A percentile compares a stretch with the other conserved stretches of the same genome.
Evolutionary conservation across 2,113 vertebrate genomes (phyloP).

Genomic region (Stigmatopora argus): DNA sequence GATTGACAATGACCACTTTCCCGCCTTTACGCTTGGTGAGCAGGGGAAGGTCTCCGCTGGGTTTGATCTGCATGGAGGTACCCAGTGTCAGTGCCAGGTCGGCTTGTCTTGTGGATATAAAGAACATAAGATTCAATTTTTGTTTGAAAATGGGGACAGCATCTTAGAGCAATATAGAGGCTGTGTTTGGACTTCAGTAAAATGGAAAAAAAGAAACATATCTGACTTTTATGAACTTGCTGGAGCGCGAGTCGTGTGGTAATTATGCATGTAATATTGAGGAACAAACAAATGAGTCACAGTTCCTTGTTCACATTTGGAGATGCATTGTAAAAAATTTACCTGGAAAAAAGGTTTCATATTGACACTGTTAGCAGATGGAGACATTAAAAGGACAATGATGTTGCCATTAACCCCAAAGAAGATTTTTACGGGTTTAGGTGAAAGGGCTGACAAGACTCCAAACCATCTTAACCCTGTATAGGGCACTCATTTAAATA

Average conservation of each 20-base stretch:
- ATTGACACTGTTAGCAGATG: background rate
- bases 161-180: background rate
- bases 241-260: slow-evolving; percentile 9
- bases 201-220: background rate
- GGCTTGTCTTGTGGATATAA: slow-evolving; percentile 71
- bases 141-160: background rate
- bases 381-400: slow-evolving; percentile 5
- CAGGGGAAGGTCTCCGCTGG: slow-evolving; percentile 88
- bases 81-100: slow-evolving; percentile 89
- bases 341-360: slow-evolving; percentile 3
- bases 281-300: slow-evolving; percentile 11
- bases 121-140: background rate
- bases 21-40: slow-evolving; percentile 92
- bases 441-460: background rate
- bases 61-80: slow-evolving; percentile 95
- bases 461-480: too few relatives aligned
- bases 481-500: too few relatives aligned
- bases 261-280: slow-evolving; percentile 8
- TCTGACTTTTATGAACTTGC: background rate
- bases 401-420: slow-evolving; percentile 7
- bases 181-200: background rate
- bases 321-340: background rate
- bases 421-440: slow-evolving; percentile 1
- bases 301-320: background rate
- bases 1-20: slow-evolving; percentile 87